Conservation (phyloP, 2,113 vertebrate species). For the Chaetorhynchus papuensis region DNA sequence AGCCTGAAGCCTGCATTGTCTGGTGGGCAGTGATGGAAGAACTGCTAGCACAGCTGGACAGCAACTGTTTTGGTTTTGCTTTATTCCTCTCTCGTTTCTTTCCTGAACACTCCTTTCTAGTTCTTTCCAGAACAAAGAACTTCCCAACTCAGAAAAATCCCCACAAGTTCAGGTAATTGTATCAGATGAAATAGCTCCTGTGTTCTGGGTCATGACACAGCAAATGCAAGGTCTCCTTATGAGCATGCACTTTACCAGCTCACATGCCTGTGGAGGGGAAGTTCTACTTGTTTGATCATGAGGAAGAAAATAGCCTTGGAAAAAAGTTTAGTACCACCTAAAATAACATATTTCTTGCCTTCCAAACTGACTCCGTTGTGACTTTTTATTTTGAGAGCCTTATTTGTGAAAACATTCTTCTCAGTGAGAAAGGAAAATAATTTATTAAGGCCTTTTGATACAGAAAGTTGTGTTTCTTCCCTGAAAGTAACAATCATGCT, state of each 20-base stretch:
- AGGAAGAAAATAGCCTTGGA: not conserved
- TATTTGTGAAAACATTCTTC: not conserved
- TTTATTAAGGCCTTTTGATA: not conserved
- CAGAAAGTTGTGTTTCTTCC: not conserved
- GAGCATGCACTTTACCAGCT: not conserved
- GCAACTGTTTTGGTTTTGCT: not conserved
- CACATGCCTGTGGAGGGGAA: not conserved
- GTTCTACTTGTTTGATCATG: not conserved
- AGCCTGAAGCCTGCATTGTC: slow-evolving; percentile 65
- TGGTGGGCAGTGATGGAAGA: slow-evolving; percentile 68
- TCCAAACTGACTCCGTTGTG: not conserved
- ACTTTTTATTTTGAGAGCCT: not conserved
- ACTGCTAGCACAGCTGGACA: slow-evolving; percentile 52
- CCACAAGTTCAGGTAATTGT: not conserved
- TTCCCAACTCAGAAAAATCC: not conserved
- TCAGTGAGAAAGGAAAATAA: not conserved
- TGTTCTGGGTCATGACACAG: not conserved
- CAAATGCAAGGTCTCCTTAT: not conserved
- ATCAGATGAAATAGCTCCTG: not conserved
- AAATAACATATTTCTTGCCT: not conserved
- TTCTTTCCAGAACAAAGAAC: not conserved
- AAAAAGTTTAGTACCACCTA: not conserved
- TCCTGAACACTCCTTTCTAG: not conserved
- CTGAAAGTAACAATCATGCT: not conserved
- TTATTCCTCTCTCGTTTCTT: not conserved